phyloP scores from a whole-genome alignment of 2,113 vertebrate species.

The Propithecus coquereli region DNA sequence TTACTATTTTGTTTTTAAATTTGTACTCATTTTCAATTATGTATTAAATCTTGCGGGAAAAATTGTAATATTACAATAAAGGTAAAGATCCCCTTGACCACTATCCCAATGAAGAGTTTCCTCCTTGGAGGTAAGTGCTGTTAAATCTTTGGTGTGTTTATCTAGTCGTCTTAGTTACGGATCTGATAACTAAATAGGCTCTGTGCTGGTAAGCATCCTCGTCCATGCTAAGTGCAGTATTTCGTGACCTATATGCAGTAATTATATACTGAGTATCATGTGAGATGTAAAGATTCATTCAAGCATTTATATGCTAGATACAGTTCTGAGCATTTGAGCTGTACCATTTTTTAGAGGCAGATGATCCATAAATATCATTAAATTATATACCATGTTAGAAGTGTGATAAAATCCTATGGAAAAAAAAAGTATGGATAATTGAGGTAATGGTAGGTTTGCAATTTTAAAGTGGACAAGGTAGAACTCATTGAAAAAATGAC shows the following conservation, averaged over 20 bases:
- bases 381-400: not conserved
- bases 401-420: not conserved
- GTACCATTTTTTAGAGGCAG: not conserved
- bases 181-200: not conserved
- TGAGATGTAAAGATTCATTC: not conserved
- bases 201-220: not conserved
- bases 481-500: not conserved
- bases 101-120: not conserved
- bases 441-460: not conserved
- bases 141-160: not conserved
- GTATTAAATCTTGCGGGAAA: not conserved
- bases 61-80: not conserved
- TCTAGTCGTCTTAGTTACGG: not conserved
- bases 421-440: not conserved
- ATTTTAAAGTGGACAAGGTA: not conserved
- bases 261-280: not conserved
- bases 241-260: not conserved
- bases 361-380: not conserved
- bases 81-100: not conserved
- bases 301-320: not conserved
- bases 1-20: not conserved
- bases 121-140: not conserved
- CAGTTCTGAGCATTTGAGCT: not conserved
- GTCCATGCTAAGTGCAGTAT: not conserved
- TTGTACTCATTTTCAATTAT: conserved; percentile 16